phyloP scores from a whole-genome alignment of 2,888 invertebrate genomes.

The Ptilodon capucinus region DNA sequence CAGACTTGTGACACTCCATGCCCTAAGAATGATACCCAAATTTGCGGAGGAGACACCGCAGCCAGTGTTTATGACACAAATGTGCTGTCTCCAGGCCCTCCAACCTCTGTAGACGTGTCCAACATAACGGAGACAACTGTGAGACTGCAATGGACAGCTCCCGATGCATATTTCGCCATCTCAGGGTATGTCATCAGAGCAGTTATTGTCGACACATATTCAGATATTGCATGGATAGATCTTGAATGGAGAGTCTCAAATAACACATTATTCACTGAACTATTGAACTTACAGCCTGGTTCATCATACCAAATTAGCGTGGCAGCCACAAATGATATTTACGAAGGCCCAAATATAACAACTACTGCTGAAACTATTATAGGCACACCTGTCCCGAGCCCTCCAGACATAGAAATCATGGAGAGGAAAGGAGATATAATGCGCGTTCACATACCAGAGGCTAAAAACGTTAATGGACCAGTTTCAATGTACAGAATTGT shows the following conservation, averaged over 20 bases:
- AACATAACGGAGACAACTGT: slow-evolving; percentile 85
- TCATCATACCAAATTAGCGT: slow-evolving; percentile 89
- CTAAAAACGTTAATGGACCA: slow-evolving; percentile 90
- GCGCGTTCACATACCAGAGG: slow-evolving; percentile 85
- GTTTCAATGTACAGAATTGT: slow-evolving; percentile 88
- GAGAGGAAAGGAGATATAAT: slow-evolving; percentile 84
- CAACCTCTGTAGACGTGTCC: slow-evolving; percentile 80
- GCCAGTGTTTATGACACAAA: slow-evolving; percentile 88
- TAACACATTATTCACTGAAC: slow-evolving; percentile 79
- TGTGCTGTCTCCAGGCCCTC: slow-evolving; percentile 86
- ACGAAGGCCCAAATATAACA: slow-evolving; percentile 82
- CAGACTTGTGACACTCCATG: slow-evolving; percentile 83
- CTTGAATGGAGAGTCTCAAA: slow-evolving; percentile 84
- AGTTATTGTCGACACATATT: slow-evolving; percentile 80
- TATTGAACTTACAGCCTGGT: slow-evolving; percentile 87
- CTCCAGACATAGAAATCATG: slow-evolving; percentile 85
- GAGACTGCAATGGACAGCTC: slow-evolving; percentile 82
- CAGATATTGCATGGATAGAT: slow-evolving; percentile 71
- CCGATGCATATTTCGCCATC: slow-evolving; percentile 78
- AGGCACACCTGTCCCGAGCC: slow-evolving; percentile 87
- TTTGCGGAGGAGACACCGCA: slow-evolving; percentile 86
- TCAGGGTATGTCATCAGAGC: slow-evolving; percentile 82
- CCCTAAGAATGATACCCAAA: slow-evolving; percentile 81
- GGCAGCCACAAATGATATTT: slow-evolving; percentile 84
- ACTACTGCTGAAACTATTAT: slow-evolving; percentile 86